Percentiles rank a stretch among this genome's conserved stretches.
phyloP scores from a whole-genome alignment of 1,140 invertebrate genomes.

The Heliothis subflexa region DNA sequence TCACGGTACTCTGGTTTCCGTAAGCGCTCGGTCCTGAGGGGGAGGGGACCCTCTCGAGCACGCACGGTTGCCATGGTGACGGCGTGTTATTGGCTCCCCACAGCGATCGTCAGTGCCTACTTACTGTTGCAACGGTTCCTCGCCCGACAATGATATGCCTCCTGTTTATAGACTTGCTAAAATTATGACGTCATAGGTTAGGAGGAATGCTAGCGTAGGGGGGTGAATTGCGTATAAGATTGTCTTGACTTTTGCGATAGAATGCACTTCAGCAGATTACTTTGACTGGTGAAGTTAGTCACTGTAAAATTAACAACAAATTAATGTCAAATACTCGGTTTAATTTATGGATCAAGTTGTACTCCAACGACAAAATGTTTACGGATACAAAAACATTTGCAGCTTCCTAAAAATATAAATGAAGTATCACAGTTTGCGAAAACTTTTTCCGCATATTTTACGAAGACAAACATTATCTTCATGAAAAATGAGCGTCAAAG shows the following conservation, averaged over 20 bases:
- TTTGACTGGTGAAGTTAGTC: neutral
- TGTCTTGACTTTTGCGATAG: constrained; percentile 24
- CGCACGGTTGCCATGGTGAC: constrained; percentile 77
- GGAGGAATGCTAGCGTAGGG: constrained; percentile 57
- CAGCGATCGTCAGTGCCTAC: constrained; percentile 65
- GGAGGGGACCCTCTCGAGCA: constrained; percentile 71
- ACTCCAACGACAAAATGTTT: too few species aligned
- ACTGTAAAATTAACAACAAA: too few species aligned
- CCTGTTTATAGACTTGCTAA: constrained; percentile 56
- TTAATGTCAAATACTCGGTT: neutral
- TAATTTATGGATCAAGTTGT: too few species aligned
- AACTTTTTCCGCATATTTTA: constrained; percentile 4
- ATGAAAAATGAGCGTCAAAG: constrained; percentile 2
- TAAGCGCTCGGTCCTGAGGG: constrained; percentile 71
- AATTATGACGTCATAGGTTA: constrained; percentile 65
- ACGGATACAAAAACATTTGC: too few species aligned
- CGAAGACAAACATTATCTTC: constrained; percentile 25
- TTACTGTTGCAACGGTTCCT: constrained; percentile 62
- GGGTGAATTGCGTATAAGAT: constrained; percentile 1
- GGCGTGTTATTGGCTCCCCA: constrained; percentile 82
- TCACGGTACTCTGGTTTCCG: constrained; percentile 73
- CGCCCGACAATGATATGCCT: constrained; percentile 64
- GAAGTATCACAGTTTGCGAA: too few species aligned
- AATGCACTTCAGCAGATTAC: constrained; percentile 35
- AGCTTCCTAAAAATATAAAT: too few species aligned